Percentiles rank a stretch among this genome's conserved stretches.
These are phyloP conservation scores for Ceratosolen fusciceps DNA, from an alignment of 1,140 invertebrate genomes.

Conservation along the genomic window DNA sequence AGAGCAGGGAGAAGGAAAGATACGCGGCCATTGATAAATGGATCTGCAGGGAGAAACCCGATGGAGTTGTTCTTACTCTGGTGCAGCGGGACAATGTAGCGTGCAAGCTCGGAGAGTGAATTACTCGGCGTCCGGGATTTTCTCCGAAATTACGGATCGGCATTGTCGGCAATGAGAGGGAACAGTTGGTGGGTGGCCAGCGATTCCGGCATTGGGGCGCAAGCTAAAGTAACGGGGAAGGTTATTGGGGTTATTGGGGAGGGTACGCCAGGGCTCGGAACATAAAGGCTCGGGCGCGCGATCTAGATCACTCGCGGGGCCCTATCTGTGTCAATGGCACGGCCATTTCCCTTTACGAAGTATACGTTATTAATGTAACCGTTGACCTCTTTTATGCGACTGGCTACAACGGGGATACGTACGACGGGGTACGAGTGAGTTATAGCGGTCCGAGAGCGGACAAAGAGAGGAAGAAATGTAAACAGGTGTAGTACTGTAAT, in stretches of 20 bases:
- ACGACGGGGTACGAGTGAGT: background rate
- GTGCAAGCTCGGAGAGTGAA: background rate
- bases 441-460: background rate
- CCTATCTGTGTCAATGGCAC: slow-evolving; percentile 11
- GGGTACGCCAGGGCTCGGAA: no score
- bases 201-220: background rate
- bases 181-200: no score
- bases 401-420: background rate
- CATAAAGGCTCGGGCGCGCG: no score
- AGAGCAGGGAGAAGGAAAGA: no score
- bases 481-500: slow-evolving; percentile 5
- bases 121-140: background rate
- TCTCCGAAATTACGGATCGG: no score
- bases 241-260: background rate
- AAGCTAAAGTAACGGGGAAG: background rate
- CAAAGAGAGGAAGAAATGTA: slow-evolving; percentile 7
- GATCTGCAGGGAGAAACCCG: no score
- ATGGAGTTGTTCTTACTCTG: no score
- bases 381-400: slow-evolving; percentile 13
- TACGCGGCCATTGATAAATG: no score
- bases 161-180: background rate
- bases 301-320: background rate
- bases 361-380: slow-evolving; percentile 1
- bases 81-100: no score
- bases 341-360: background rate